These are phyloP conservation scores for Invenusta paracnida DNA, from an alignment of 2,888 invertebrate species.

Conservation along the genomic window DNA sequence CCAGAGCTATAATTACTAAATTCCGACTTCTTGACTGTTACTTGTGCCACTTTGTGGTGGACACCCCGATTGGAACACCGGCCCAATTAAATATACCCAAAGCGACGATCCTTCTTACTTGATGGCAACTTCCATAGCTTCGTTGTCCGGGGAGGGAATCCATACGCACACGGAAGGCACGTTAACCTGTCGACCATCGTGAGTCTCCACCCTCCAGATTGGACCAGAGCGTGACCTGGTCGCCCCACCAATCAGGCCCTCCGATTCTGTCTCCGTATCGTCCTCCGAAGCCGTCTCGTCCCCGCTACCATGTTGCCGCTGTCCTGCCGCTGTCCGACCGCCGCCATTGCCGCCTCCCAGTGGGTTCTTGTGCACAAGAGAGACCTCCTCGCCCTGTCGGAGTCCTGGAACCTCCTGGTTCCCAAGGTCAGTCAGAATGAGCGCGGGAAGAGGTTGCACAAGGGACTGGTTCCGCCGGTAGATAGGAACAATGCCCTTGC, in stretches of 20 bases:
- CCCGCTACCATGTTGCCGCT: no score
- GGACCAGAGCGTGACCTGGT: background rate
- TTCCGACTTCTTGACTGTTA: no score
- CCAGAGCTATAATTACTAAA: no score
- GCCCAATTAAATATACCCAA: no score
- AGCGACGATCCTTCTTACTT: background rate
- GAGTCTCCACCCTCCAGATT: background rate
- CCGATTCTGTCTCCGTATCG: background rate
- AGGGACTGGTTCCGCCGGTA: background rate
- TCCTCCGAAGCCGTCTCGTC: no score
- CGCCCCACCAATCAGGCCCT: background rate
- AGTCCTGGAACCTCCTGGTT: background rate
- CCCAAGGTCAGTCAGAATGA: background rate
- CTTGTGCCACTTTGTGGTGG: no score
- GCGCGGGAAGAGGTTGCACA: background rate
- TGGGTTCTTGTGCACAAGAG: background rate
- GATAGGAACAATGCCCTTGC: background rate
- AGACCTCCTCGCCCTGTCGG: background rate
- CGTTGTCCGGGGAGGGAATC: background rate
- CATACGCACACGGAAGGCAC: background rate
- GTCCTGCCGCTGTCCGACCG: no score
- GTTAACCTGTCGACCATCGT: background rate
- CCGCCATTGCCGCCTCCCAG: no score
- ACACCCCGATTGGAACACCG: no score
- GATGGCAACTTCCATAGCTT: background rate